These are phyloP conservation scores for Gambusia holbrooki DNA, from an alignment of 2,113 vertebrate species.

Conservation along the genomic window DNA sequence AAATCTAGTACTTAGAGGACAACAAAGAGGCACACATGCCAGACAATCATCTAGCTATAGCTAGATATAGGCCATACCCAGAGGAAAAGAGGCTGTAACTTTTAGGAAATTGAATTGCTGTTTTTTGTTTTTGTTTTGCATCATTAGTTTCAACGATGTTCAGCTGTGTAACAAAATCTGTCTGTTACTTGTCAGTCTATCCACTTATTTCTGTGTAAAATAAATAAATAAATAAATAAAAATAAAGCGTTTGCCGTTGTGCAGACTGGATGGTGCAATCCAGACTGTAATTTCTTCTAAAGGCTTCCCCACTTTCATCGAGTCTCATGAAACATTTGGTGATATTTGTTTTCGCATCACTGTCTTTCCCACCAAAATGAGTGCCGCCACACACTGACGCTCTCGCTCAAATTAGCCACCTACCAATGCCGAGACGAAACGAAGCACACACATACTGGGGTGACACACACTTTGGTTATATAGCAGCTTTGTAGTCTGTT, in stretches of 20 bases:
- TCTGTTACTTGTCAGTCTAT: background rate
- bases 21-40: too few relatives aligned
- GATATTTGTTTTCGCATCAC: constrained; percentile 14
- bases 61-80: background rate
- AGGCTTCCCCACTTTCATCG: constrained; percentile 18
- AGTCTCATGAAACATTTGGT: constrained; percentile 23
- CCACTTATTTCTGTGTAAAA: background rate
- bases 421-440: background rate
- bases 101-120: background rate
- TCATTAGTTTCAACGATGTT: background rate
- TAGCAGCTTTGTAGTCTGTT: constrained; percentile 27
- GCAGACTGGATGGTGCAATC: constrained; percentile 21
- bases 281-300: constrained; percentile 24
- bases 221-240: background rate
- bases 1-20: background rate
- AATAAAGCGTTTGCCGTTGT: background rate
- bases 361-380: constrained; percentile 27
- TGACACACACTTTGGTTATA: background rate
- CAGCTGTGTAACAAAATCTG: background rate
- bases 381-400: constrained; percentile 23
- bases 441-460: background rate
- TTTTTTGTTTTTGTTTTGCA: background rate
- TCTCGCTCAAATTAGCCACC: constrained; percentile 5
- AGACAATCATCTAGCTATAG: background rate
- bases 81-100: background rate